These are phyloP conservation scores for Scophthalmus maximus DNA, from an alignment of 2,113 vertebrate species.

Conservation along the genomic window DNA sequence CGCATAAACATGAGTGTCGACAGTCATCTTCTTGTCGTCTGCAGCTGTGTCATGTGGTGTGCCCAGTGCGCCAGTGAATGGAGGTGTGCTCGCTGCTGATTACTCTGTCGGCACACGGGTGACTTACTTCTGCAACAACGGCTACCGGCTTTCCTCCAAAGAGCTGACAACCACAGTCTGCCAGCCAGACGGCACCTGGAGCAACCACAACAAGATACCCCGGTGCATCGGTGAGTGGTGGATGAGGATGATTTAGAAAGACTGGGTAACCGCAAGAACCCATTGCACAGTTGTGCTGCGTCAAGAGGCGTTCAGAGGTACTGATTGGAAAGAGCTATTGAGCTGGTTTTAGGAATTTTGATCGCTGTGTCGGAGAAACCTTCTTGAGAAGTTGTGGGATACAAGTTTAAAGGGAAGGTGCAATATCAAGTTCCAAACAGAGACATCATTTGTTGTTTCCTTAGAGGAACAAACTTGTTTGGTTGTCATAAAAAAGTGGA, in stretches of 20 bases:
- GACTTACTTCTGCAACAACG: constrained; percentile 95
- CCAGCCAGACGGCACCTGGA: constrained; percentile 95
- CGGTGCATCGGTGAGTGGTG: constrained; percentile 91
- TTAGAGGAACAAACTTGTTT: constrained; percentile 30
- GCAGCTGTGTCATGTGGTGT: constrained; percentile 96
- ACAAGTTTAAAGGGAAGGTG: constrained; percentile 21
- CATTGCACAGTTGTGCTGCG: background rate
- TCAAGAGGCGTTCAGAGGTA: background rate
- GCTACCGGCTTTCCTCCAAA: constrained; percentile 93
- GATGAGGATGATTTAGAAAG: constrained; percentile 15
- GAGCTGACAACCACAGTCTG: constrained; percentile 93
- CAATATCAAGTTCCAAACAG: constrained; percentile 7
- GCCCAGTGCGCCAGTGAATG: constrained; percentile 90
- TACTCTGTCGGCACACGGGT: constrained; percentile 93
- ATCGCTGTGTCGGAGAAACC: background rate
- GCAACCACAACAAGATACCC: constrained; percentile 96
- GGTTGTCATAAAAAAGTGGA: background rate
- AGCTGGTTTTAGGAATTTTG: background rate
- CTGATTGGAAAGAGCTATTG: background rate
- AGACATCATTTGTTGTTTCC: constrained; percentile 5
- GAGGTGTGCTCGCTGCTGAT: constrained; percentile 94
- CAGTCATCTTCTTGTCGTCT: constrained; percentile 44
- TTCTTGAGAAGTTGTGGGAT: constrained; percentile 12
- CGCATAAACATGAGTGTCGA: constrained; percentile 36
- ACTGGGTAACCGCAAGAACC: background rate